Evolutionary conservation across 2,113 vertebrate genomes (phyloP), one percentile per base, ranked within the genome.

Genomic region (Mixornis gularis): DNA sequence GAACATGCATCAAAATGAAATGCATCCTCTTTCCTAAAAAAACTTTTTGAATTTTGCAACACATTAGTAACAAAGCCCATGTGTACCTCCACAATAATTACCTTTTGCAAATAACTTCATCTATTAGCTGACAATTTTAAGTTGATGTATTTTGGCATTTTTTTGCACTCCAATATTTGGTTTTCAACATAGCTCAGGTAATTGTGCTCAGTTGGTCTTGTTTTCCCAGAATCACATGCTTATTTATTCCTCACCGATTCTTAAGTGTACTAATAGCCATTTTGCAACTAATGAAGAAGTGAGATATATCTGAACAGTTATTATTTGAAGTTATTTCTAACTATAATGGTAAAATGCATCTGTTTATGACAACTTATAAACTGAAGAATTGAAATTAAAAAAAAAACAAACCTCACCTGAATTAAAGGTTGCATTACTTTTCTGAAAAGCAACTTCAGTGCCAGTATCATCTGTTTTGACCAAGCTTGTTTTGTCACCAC

Each of bases 371-470:
- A 71, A 38, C 6, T 74, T 62, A 56, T 22, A 71, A 84, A 76
- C 9, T 7, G 6, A 62, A 73, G 16, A 48, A n/a, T 17, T 36
- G 3, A 25, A 43, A n/a, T 17, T n/a, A 2, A 22, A 19, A 17
- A 36, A 60, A 16, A 27, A 52, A 56, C 24, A 87, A 84, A 56
- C 24, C 96, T 98, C 86, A 98, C 98, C 97, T 96, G 51, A 46
- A 85, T 84, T 74, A 53, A 49, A 17, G 26, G 43, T 34, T 86
- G 43, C 1, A 14, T 82, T 92, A 87, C 49, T 92, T 81, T 87
- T 93, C 55, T 89, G 84, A 60, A 90, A 74, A 93, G 87, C 49
- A 91, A 93, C 60, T 79, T 88, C 51, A 85, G 4, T 44, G 16
- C 73, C 30, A 56, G 7, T n/a, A 63, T 73, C 82, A 79, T 89